Conservation (phyloP, 2,888 invertebrate species). For the Callosobruchus maculatus region DNA sequence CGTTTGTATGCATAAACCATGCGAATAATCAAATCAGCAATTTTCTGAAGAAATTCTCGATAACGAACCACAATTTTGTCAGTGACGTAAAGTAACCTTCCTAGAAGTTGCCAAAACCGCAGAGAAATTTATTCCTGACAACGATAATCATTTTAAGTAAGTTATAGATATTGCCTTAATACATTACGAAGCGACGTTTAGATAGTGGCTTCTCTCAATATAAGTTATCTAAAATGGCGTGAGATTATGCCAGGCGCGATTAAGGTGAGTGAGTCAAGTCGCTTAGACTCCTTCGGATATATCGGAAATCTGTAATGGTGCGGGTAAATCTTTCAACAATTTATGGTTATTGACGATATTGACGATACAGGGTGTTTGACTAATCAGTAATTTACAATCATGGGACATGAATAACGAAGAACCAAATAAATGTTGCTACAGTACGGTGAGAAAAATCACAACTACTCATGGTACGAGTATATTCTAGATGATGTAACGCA, state of each 20-base stretch:
- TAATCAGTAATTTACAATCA: no score
- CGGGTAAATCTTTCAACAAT: neutral
- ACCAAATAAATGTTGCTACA: no score
- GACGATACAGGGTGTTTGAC: no score
- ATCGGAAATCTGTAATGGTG: no score
- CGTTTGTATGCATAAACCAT: no score
- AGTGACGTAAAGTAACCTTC: neutral
- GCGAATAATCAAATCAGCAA: neutral
- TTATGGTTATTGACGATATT: neutral
- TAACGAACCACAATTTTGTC: neutral
- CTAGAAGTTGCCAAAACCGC: constrained; percentile 6
- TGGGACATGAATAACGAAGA: no score
- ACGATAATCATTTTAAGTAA: constrained; percentile 18
- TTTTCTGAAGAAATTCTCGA: neutral
- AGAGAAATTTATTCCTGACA: constrained; percentile 14
- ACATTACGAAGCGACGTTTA: constrained; percentile 17
- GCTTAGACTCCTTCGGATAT: no score
- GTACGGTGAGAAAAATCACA: no score
- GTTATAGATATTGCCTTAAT: constrained; percentile 23
- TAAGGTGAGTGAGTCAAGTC: neutral
- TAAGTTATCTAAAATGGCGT: constrained; percentile 4
- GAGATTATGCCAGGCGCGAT: constrained; percentile 4
- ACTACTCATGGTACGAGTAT: no score
- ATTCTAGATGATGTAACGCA: no score
- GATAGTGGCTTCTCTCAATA: constrained; percentile 9